Percentiles rank a stretch among this genome's conserved stretches.
Conservation (phyloP, 2,888 invertebrate genomes). For the Muschampia staudingeri region DNA sequence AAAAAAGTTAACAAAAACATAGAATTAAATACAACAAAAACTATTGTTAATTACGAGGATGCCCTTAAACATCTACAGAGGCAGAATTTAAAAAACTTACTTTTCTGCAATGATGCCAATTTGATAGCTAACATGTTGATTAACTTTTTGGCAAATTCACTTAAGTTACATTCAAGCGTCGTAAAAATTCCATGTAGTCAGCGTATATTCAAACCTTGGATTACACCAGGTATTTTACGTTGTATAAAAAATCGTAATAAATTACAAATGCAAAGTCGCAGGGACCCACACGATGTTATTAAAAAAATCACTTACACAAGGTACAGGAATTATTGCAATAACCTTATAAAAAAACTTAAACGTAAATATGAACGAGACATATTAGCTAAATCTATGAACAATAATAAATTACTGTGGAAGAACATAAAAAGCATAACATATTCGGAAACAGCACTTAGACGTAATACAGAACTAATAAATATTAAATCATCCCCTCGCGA, state of each 20-base stretch:
- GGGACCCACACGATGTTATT: not conserved
- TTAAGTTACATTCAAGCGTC: no score
- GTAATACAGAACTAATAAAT: not conserved
- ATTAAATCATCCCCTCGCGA: not conserved
- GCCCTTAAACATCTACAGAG: not conserved
- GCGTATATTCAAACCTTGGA: constrained; percentile 18
- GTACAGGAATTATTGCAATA: not conserved
- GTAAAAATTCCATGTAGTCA: not conserved
- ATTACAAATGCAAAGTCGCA: not conserved
- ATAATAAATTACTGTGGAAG: no score
- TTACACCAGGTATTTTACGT: not conserved
- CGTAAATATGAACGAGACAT: constrained; percentile 3
- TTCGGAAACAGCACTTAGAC: not conserved
- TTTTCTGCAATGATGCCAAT: not conserved
- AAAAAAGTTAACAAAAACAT: not conserved
- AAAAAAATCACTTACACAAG: not conserved
- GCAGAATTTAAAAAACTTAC: not conserved
- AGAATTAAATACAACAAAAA: not conserved
- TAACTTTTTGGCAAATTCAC: no score
- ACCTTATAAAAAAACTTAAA: not conserved
- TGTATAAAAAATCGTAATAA: constrained; percentile 25
- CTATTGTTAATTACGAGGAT: not conserved
- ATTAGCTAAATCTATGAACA: not conserved
- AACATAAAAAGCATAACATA: constrained; percentile 6
- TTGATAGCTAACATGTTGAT: not conserved